phyloP scores from a whole-genome alignment of 2,888 invertebrate species.

The Pandemis heparana region DNA sequence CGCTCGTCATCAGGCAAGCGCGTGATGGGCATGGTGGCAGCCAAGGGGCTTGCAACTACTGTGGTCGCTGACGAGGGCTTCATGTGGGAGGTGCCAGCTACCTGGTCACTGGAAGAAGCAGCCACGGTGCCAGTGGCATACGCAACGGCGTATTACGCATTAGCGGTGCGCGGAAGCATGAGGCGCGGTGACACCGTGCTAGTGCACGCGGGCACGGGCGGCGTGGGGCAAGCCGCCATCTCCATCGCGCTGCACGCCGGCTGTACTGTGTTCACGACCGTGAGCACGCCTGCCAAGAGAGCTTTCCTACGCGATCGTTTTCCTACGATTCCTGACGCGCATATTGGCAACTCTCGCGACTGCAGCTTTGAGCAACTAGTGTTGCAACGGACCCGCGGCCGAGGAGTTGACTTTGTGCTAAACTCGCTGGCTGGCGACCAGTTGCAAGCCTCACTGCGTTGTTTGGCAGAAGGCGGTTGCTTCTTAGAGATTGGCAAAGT shows the following conservation, averaged over 20 bases:
- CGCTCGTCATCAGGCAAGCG: conserved; percentile 90
- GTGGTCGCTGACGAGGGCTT: conserved; percentile 94
- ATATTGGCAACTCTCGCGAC: conserved; percentile 91
- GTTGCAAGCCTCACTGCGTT: conserved; percentile 96
- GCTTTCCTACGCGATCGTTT: conserved; percentile 95
- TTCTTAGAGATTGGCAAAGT: conserved; percentile 99
- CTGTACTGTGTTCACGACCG: conserved; percentile 96
- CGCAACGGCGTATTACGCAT: conserved; percentile 96
- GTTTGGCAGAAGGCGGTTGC: conserved; percentile 96
- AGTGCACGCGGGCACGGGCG: conserved; percentile 98
- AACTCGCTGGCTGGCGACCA: conserved; percentile 98
- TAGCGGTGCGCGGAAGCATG: conserved; percentile 94
- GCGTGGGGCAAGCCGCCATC: conserved; percentile 99
- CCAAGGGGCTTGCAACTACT: conserved; percentile 95
- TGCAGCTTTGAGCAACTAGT: conserved; percentile 90
- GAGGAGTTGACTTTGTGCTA: conserved; percentile 97
- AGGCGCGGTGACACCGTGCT: conserved; percentile 93
- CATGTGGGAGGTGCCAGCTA: conserved; percentile 58
- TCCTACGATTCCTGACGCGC: conserved; percentile 89
- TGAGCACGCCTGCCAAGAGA: conserved; percentile 94
- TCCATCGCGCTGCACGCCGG: conserved; percentile 96
- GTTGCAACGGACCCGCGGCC: conserved; percentile 93
- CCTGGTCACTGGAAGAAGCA: conserved; percentile 96
- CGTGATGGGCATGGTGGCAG: conserved; percentile 97
- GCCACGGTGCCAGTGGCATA: conserved; percentile 98